A percentile compares a stretch with the other conserved stretches of the same genome.
These are phyloP conservation scores for Trichomycterus rosablanca DNA, from an alignment of 2,113 vertebrate genomes.

Conservation along the genomic window DNA sequence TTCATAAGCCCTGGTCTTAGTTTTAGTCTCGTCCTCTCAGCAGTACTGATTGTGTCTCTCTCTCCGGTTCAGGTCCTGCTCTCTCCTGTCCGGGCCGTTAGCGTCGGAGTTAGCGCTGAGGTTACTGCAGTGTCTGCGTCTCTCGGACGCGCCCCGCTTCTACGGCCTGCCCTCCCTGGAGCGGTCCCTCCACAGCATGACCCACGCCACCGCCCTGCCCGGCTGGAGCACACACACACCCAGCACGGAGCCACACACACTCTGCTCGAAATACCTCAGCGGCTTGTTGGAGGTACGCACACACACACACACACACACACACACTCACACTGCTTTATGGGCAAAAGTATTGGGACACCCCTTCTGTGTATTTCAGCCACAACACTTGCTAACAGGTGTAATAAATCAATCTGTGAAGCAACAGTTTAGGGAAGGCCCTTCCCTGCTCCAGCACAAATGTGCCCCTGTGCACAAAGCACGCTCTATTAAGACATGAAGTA, in stretches of 20 bases:
- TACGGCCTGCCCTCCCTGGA: slow-evolving; percentile 92
- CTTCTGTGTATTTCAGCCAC: no score
- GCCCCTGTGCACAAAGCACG: no score
- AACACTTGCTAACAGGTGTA: no score
- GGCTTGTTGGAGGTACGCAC: slow-evolving; percentile 82
- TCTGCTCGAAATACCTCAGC: slow-evolving; percentile 84
- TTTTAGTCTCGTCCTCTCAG: background rate
- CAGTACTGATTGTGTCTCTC: background rate
- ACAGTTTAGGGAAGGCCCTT: no score
- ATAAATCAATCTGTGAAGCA: no score
- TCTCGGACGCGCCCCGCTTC: slow-evolving; percentile 87
- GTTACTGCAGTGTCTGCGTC: slow-evolving; percentile 81
- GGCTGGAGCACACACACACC: slow-evolving; percentile 81
- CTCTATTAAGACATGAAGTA: no score
- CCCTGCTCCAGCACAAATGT: no score
- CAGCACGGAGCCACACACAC: slow-evolving; percentile 62
- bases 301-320: slow-evolving; percentile 18
- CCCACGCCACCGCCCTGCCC: slow-evolving; percentile 78
- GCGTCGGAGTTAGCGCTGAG: slow-evolving; percentile 81
- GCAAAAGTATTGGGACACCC: no score
- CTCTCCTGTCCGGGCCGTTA: slow-evolving; percentile 74
- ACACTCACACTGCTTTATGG: background rate
- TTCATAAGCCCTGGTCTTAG: no score
- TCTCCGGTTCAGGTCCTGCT: slow-evolving; percentile 67
- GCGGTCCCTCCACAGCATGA: slow-evolving; percentile 83